phyloP scores from a whole-genome alignment of 2,113 vertebrate genomes.

The Cinclus cinclus region DNA sequence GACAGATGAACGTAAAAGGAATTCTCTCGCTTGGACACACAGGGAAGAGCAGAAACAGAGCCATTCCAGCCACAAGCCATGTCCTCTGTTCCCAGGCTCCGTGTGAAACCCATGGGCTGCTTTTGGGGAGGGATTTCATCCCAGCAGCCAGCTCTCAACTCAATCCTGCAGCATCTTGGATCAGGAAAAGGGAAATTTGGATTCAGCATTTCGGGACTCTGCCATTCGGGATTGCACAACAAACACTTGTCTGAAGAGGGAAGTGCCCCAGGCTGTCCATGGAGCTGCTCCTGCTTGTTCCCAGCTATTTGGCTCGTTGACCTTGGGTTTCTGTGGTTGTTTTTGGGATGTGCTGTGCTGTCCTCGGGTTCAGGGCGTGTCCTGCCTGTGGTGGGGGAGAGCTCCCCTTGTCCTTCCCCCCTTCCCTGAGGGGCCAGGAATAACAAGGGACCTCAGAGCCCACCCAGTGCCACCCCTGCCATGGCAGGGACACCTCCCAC shows the following conservation, averaged over 20 bases:
- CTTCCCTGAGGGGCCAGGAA: neutral
- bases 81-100: neutral
- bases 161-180: neutral
- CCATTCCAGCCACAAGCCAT: neutral
- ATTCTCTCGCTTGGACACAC: neutral
- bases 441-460: too few relatives aligned
- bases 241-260: neutral
- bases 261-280: neutral
- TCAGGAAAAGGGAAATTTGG: neutral
- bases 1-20: slow-evolving; percentile 39
- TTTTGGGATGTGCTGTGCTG: neutral
- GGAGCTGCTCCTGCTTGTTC: neutral
- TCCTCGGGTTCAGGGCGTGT: neutral
- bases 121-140: neutral
- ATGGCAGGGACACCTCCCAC: neutral
- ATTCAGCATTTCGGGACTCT: accelerated
- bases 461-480: neutral
- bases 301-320: neutral
- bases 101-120: neutral
- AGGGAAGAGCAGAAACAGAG: neutral
- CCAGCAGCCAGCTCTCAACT: neutral
- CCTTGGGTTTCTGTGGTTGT: neutral
- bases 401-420: accelerated
- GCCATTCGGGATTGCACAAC: accelerated
- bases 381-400: neutral